phyloP scores from a whole-genome alignment of 2,113 vertebrate species.

The zebrafish (Danio rerio) region GRCz12tu NC_133177.1:300501-301000 shows the following conservation, averaged over 20 bases:
- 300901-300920: slow-evolving; percentile 89
- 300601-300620: too few relatives aligned
- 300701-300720: too few relatives aligned
- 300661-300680: background rate
- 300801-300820: background rate
- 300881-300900: slow-evolving; percentile 91
- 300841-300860: too few relatives aligned
- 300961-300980: slow-evolving; percentile 90
- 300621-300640: background rate
- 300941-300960: slow-evolving; percentile 94
- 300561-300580: background rate
- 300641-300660: background rate
- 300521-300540: background rate
- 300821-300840: background rate
- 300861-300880: slow-evolving; percentile 80
- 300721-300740: too few relatives aligned
- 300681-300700: background rate
- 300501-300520: slow-evolving; percentile 55
- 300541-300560: too few relatives aligned
- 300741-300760: too few relatives aligned
- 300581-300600: background rate
- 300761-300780: too few relatives aligned
- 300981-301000: slow-evolving; percentile 90
- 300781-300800: too few relatives aligned
- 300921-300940: slow-evolving; percentile 95